These are phyloP conservation scores for Dicaeum eximium DNA, from an alignment of 2,113 vertebrate genomes.

Conservation along the genomic window DNA sequence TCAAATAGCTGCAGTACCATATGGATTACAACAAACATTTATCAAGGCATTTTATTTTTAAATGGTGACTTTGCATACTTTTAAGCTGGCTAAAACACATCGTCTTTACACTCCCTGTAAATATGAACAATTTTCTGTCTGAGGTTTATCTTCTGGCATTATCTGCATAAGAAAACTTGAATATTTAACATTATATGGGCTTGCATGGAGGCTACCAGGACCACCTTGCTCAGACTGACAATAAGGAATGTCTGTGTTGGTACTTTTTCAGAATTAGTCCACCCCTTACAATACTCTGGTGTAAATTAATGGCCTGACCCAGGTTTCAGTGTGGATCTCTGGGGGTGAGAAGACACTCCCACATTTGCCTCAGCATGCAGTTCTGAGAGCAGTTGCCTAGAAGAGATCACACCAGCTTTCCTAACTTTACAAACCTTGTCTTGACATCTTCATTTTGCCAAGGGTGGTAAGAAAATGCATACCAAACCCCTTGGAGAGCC, in stretches of 20 bases:
- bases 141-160: not conserved
- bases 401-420: not conserved
- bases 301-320: not conserved
- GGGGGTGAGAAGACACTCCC: not conserved
- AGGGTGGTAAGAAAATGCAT: not conserved
- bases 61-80: not conserved
- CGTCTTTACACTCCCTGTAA: not conserved
- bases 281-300: not conserved
- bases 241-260: not conserved
- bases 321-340: not conserved
- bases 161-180: not conserved
- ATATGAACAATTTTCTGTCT: not conserved
- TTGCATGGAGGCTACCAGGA: not conserved
- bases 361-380: not conserved
- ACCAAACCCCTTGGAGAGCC: not conserved
- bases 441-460: not conserved
- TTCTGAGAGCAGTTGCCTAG: not conserved
- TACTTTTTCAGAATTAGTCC: not conserved
- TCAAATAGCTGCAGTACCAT: not conserved
- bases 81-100: not conserved
- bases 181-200: not conserved
- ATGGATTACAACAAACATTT: not conserved
- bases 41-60: not conserved
- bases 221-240: not conserved
- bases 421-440: not conserved